Base-by-base conservation (phyloP, 2,888 invertebrate genomes). In the Yponomeuta malinellus region DNA sequence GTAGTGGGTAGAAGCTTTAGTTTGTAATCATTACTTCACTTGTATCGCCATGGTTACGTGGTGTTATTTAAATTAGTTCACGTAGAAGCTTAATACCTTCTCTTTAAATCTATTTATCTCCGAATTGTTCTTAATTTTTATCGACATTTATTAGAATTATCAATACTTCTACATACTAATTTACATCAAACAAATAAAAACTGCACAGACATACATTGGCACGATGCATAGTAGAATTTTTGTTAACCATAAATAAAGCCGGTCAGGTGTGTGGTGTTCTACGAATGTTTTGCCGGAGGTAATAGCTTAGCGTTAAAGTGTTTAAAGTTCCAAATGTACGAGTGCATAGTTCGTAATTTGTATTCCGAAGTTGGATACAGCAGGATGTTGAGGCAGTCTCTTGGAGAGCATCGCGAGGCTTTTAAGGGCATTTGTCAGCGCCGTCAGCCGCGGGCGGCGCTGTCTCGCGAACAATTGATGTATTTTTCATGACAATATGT, bases 401-500 rank as follows among this genome's bases (percentile, higher is more conserved):
- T 15, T 59, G 52, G 52, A 59, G 52, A 59, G 52, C 52, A 59
- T 59, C 52, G 52, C 52, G 52, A 74, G 67, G 73, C 73, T 74
- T 74, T 74, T 73, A 74, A 73, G 70, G 71, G 72, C 73, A 74
- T 74, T 74, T 72, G 72, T 73, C 71, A 59, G 52, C 15, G 52
- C 12, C 52, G 52, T 59, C 52, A 59, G 52, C 52, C 52, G 52
- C 52, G 52, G 52, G 52, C 52, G 52, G 15, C 65, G 31, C 65
- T 29, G 33, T 31, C 65, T 65, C 31, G 31, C 33, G 65, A 65
- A 65, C 29, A 65, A 65, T 65, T 65, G 65, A 65, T 65, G 33
- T 33, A 65, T 65, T 65, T 65, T 65, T 65, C 65, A 65, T 65
- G 65, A 65, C 65, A 59, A 59, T 59, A 59, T 59, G 52, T 59